Evolutionary conservation across 2,113 vertebrate species (phyloP), one percentile per base, ranked within the genome.

Genomic region (Siniperca chuatsi): DNA sequence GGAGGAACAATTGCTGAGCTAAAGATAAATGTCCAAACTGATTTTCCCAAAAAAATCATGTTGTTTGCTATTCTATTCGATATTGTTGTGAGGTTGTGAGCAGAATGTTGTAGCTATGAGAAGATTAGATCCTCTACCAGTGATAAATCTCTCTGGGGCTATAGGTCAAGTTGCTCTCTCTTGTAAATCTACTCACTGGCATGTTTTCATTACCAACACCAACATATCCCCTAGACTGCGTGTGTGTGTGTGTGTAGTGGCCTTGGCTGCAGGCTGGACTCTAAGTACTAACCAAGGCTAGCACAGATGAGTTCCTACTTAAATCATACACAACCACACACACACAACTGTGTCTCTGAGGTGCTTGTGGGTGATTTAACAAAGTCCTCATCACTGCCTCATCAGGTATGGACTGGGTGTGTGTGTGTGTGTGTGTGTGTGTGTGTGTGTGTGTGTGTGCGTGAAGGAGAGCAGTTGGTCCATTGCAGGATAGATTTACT

Each of bases 131-230:
- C 67, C 83, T 92, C 67, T 8, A 69, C 75, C 68, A 37, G 72
- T 54, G 85, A 92, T 91, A 89, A 90, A 92, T 93, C 86, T 86
- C 61, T 78, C 3, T 33, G 55, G 84, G 89, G 82, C 78, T 88
- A 88, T 84, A 90, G 92, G 92, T 94, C 92, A 94, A 94, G 92
- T 90, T 95, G 88, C 82, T 92, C 88, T 88, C 68, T 90, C 87
- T 90, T 94, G 91, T 95, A 95, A 94, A 95, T 95, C 92, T 94
- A 86, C 90, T 92, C 91, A 83, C 81, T 92, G 92, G 81, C 92
- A 93, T 94, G 92, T 94, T 95, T 95, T 95, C 92, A 95, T 94
- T 92, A 92, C 88, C 67, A 82, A 78, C 87, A 87, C 84, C 89
- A 90, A 88, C 92, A 89, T 88, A 78, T 82, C 77, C 82, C 78